These are phyloP conservation scores for Rousettus madagascariensis DNA, from an alignment of 2,797 vertebrate species.

Conservation along the genomic window DNA sequence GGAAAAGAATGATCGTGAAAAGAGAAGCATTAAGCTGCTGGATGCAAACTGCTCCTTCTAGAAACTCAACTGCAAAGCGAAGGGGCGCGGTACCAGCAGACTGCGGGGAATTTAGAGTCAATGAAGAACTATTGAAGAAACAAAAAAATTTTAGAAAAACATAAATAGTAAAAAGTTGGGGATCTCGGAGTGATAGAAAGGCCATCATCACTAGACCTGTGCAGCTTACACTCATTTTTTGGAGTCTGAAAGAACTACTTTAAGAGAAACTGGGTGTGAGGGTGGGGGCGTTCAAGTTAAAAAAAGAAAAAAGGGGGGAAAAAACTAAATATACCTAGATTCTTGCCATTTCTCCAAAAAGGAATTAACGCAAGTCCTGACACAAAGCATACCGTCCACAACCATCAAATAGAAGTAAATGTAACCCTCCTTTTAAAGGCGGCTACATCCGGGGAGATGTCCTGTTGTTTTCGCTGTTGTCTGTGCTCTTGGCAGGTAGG, in stretches of 20 bases:
- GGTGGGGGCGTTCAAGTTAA: background rate
- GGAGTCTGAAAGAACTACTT: background rate
- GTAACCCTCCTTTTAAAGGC: slow-evolving; percentile 27
- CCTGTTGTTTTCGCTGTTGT: background rate
- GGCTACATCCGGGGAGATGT: slow-evolving; percentile 1
- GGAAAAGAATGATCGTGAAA: background rate
- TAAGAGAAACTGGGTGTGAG: background rate
- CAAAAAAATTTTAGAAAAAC: background rate
- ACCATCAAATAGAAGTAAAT: background rate
- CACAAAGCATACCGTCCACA: slow-evolving; percentile 2
- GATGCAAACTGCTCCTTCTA: background rate
- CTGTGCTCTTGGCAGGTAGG: background rate
- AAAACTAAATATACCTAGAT: background rate
- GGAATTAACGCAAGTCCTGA: background rate
- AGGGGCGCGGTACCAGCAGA: background rate
- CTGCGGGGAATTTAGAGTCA: background rate
- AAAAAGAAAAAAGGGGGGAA: slow-evolving; percentile 5
- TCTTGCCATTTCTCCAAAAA: slow-evolving; percentile 39
- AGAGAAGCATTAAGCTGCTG: background rate
- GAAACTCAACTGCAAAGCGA: background rate
- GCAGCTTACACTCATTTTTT: background rate
- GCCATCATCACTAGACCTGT: background rate
- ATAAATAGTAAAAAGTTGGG: background rate
- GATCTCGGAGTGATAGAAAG: background rate
- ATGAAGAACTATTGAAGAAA: background rate